Conservation (phyloP, 2,113 vertebrate genomes). For the Chunga burmeisteri region DNA sequence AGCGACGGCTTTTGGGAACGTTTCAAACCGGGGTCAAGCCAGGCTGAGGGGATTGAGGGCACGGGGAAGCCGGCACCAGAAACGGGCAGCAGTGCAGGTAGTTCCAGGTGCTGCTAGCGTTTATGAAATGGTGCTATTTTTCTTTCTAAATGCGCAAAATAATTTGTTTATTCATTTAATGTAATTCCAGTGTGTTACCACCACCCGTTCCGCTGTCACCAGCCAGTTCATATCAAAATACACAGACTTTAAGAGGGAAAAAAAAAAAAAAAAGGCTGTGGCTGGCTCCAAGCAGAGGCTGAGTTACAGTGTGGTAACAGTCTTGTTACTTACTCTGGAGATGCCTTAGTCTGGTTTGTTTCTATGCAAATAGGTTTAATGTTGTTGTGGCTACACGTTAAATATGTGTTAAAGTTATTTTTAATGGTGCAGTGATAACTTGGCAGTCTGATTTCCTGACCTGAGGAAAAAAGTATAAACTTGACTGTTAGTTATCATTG, state of each 20-base stretch:
- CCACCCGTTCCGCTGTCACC: neutral
- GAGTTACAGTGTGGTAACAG: neutral
- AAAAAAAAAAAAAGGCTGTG: neutral
- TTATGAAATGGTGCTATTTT: neutral
- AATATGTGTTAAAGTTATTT: neutral
- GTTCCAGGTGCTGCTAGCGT: neutral
- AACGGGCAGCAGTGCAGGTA: neutral
- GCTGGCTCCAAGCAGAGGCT: neutral
- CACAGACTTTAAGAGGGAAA: neutral
- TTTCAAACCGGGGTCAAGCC: neutral
- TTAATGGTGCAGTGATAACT: neutral
- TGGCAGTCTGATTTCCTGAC: neutral
- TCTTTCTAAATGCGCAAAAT: too few species aligned
- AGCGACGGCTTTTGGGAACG: neutral
- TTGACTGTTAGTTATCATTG: neutral
- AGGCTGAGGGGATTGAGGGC: neutral
- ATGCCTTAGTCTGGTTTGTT: neutral
- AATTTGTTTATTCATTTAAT: neutral
- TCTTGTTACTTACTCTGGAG: neutral
- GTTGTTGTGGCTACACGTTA: neutral
- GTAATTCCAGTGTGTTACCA: neutral
- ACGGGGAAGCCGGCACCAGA: neutral
- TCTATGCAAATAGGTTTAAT: neutral
- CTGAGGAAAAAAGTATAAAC: neutral
- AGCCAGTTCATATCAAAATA: rapidly evolving